Evolutionary conservation across 2,888 invertebrate species (phyloP).

Genomic region (Eumacrocentrus americanus): DNA sequence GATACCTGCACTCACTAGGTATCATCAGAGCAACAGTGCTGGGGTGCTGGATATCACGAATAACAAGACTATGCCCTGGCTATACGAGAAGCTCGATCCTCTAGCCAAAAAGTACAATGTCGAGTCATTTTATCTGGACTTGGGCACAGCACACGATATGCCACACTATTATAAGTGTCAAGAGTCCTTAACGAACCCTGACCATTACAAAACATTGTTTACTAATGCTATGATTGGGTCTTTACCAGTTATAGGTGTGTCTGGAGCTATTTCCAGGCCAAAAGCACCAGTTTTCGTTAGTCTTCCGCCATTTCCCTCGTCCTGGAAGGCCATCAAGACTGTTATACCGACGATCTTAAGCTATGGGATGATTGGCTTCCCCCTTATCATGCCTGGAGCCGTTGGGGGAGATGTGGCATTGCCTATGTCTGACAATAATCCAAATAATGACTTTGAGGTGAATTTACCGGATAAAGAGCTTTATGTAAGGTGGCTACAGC

Average conservation of each 20-base stretch:
- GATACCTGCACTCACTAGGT: conserved; percentile 80
- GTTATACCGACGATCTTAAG: conserved; percentile 87
- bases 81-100: conserved; percentile 73
- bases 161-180: conserved; percentile 86
- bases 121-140: conserved; percentile 83
- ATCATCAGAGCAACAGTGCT: conserved; percentile 80
- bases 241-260: conserved; percentile 78
- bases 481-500: conserved; percentile 88
- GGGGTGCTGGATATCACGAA: conserved; percentile 88
- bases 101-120: conserved; percentile 78
- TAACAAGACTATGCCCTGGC: conserved; percentile 80
- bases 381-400: conserved; percentile 91
- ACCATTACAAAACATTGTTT: conserved; percentile 80
- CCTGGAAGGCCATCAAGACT: conserved; percentile 83
- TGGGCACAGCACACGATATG: conserved; percentile 83
- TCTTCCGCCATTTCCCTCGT: conserved; percentile 82
- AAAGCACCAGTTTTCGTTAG: conserved; percentile 85
- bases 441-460: conserved; percentile 81
- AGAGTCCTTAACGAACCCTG: conserved; percentile 76
- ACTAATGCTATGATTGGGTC: conserved; percentile 68
- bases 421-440: conserved; percentile 68
- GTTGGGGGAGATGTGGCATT: conserved; percentile 88
- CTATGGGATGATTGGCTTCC: conserved; percentile 90
- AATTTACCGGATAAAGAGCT: conserved; percentile 78
- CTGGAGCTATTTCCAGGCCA: conserved; percentile 82